phyloP scores from a whole-genome alignment of 2,797 vertebrate genomes.

The Dromococcyx pavoninus region DNA sequence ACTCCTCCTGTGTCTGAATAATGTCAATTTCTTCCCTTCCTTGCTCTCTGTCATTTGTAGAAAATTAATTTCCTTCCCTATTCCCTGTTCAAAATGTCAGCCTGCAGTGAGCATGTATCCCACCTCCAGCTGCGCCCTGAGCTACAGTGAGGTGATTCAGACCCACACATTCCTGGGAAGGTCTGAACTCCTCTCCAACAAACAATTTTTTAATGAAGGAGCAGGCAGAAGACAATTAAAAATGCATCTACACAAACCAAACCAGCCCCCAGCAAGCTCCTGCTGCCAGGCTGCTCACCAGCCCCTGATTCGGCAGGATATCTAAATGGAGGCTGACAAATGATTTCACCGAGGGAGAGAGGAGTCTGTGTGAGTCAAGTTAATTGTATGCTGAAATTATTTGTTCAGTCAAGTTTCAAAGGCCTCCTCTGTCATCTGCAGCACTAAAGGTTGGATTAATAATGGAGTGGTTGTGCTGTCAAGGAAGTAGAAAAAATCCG shows the following conservation, averaged over 20 bases:
- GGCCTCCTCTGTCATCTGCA: not conserved
- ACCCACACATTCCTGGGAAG: not conserved
- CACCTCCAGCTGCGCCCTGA: rapidly evolving
- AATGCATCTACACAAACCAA: not conserved
- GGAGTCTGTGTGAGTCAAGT: not conserved
- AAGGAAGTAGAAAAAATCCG: slow-evolving; percentile 27
- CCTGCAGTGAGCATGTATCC: rapidly evolving
- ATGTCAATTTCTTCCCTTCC: not conserved
- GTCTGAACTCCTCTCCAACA: not conserved
- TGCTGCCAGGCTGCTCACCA: not conserved
- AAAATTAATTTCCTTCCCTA: not conserved
- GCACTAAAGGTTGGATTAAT: not conserved
- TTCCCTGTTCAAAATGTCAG: not conserved
- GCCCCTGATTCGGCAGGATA: not conserved
- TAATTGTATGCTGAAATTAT: slow-evolving; percentile 9
- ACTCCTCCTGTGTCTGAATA: not conserved
- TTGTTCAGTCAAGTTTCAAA: slow-evolving; percentile 49
- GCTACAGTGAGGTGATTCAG: not conserved
- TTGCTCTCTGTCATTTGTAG: not conserved
- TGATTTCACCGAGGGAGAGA: not conserved
- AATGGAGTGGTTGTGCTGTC: not conserved
- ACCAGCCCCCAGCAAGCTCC: not conserved
- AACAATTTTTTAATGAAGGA: not conserved
- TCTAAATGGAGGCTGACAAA: not conserved
- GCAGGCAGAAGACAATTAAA: not conserved